Percentiles rank a stretch among this genome's conserved stretches.
Conservation (phyloP, 53 echinoderm and acorn worm genomes). For the Apostichopus leukothele region DNA sequence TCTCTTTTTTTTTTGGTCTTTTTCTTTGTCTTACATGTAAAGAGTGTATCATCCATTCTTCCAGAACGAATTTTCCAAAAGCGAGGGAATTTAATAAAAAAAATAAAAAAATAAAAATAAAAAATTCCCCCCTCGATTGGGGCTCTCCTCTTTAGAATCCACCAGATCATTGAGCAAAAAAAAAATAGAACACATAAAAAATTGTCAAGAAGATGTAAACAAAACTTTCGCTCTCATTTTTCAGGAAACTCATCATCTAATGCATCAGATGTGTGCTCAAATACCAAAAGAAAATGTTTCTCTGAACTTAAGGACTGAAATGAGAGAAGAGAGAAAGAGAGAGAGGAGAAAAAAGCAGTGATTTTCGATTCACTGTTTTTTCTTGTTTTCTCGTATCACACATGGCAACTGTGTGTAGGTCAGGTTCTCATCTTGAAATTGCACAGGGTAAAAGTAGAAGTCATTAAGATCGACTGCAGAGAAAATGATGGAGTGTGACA, state of each 20-base stretch:
- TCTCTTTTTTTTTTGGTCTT: no score
- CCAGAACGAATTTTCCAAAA: not conserved
- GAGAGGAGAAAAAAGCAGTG: no score
- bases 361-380: no score
- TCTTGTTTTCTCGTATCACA: not conserved
- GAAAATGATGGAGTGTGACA: conserved; percentile 31
- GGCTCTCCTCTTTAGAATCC: conserved; percentile 4
- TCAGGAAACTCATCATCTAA: conserved; percentile 41
- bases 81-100: not conserved
- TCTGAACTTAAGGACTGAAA: conserved; percentile 7
- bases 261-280: conserved; percentile 25
- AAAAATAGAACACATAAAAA: conserved; percentile 17
- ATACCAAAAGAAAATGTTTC: conserved; percentile 2
- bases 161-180: conserved; percentile 10
- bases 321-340: not conserved
- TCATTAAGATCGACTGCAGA: conserved; percentile 19
- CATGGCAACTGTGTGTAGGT: conserved; percentile 1
- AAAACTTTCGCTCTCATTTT: conserved; percentile 33
- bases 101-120: no score
- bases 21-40: no score
- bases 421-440: conserved; percentile 7
- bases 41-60: not conserved
- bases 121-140: not conserved
- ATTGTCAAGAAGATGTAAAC: conserved; percentile 28
- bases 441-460: conserved; percentile 2